Base-by-base conservation (phyloP, 2,797 vertebrate species). In the Sebastes kiyomatsui region DNA sequence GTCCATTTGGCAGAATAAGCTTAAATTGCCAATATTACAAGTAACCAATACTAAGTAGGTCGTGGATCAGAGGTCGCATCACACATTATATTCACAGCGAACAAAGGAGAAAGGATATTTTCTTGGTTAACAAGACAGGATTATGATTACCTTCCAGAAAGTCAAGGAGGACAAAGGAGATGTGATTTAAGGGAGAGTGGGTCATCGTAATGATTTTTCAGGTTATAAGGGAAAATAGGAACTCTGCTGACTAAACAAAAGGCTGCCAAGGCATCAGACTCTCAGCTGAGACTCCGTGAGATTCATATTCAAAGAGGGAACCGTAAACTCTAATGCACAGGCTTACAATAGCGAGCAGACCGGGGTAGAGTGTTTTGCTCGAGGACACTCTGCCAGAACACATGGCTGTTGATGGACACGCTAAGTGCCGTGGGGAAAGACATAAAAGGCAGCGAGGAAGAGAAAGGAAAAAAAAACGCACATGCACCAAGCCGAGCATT, bases 331-430 rank as follows among this genome's bases (percentile, higher is more conserved):
- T 20, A 28, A 74, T 61, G 46, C 66, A 54, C 25, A 10, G 35
- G 16, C n/a, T 49, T 54, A 54, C 71, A 67, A 6, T 9, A 77
- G 32, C 2, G 12, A 64, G 52, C 33, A 65, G 67, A 66, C 20
- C 55, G 22, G 0, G 75, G 12, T 56, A 55, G 18, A 79, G 59
- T 28, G 58, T 58, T 81, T 74, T 16, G 38, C 79, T 76, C 0
- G 35, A 80, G 67, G 82, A 79, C 74, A 66, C 61, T 58, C 20
- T 3, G n/a, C 67, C 32, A 72, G 65, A 75, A 82, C 49, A 55
- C 62, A 23, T 22, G 30, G 42, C 78, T 73, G 46, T 33, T 86
- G 79, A 86, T 38, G 64, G 79, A 79, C 71, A 84, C n/a, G 8
- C 54, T 33, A 84, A 72, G 52, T 62, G 73, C 67, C 12, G 6